Evolutionary conservation across 1,140 invertebrate species (phyloP).

Genomic region (Monomorium pharaonis): DNA sequence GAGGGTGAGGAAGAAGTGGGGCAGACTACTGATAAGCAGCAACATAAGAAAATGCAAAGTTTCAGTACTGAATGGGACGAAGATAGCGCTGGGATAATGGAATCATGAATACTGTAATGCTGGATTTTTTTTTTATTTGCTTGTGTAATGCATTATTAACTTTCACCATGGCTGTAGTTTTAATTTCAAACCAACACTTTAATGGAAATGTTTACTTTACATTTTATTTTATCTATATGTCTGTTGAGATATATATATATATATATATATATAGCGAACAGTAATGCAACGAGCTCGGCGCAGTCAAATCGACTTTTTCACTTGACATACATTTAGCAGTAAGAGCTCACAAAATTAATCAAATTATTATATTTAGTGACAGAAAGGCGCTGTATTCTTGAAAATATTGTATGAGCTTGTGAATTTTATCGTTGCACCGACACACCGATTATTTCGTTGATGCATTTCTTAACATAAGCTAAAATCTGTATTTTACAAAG

Average conservation of each 20-base stretch:
- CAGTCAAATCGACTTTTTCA: neutral
- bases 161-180: slow-evolving; percentile 30
- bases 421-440: slow-evolving; percentile 20
- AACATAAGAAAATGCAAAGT: slow-evolving; percentile 46
- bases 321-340: neutral
- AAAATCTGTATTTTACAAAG: slow-evolving; percentile 16
- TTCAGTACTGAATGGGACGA: slow-evolving; percentile 81
- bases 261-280: too few relatives aligned
- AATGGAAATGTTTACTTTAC: slow-evolving; percentile 3
- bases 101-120: slow-evolving; percentile 71
- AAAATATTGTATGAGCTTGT: slow-evolving; percentile 21
- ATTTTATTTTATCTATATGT: slow-evolving; percentile 1
- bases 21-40: slow-evolving; percentile 41
- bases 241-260: too few relatives aligned
- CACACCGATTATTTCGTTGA: neutral
- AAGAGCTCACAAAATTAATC: slow-evolving; percentile 29
- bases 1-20: slow-evolving; percentile 67
- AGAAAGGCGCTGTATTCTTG: neutral
- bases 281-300: neutral
- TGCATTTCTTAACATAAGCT: neutral
- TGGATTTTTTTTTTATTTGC: slow-evolving; percentile 28
- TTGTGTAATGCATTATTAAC: slow-evolving; percentile 50
- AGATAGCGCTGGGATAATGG: slow-evolving; percentile 70
- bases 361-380: slow-evolving; percentile 13
- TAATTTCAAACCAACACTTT: slow-evolving; percentile 1